Evolutionary conservation across 2,113 vertebrate species (phyloP).

Genomic region (Formicarius rufipectus): DNA sequence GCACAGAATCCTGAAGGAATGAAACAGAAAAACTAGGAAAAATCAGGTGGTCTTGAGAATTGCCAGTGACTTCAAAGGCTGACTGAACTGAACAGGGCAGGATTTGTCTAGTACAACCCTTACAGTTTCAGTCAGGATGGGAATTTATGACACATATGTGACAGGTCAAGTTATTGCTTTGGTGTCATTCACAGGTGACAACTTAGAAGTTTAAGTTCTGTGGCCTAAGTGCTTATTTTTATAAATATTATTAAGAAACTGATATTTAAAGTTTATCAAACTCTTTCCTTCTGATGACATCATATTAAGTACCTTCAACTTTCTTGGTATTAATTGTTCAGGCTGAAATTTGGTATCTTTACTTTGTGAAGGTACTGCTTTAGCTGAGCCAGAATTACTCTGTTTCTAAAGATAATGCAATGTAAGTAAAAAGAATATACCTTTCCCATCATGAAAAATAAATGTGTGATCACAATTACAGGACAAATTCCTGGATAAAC

Average conservation of each 20-base stretch:
- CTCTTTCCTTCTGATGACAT: not conserved
- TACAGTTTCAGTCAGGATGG: not conserved
- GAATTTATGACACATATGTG: not conserved
- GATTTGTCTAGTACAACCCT: not conserved
- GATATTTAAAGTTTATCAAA: not conserved
- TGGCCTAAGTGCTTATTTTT: not conserved
- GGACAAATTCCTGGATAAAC: not conserved
- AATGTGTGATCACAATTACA: not conserved
- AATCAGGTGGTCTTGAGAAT: not conserved
- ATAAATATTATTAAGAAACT: not conserved
- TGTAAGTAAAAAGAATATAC: not conserved
- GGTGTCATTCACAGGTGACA: not conserved
- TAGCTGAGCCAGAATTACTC: not conserved
- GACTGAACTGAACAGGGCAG: not conserved
- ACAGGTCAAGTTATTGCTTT: not conserved
- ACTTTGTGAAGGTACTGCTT: not conserved
- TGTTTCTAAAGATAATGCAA: not conserved
- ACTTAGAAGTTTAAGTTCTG: not conserved
- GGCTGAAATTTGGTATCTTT: not conserved
- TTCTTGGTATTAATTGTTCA: not conserved
- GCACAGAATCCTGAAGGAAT: not conserved
- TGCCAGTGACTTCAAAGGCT: not conserved
- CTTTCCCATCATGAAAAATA: not conserved
- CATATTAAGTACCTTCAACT: not conserved
- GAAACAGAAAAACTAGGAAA: not conserved